phyloP scores from a whole-genome alignment of 2,113 vertebrate species.

The Protomyctophum bolini region DNA sequence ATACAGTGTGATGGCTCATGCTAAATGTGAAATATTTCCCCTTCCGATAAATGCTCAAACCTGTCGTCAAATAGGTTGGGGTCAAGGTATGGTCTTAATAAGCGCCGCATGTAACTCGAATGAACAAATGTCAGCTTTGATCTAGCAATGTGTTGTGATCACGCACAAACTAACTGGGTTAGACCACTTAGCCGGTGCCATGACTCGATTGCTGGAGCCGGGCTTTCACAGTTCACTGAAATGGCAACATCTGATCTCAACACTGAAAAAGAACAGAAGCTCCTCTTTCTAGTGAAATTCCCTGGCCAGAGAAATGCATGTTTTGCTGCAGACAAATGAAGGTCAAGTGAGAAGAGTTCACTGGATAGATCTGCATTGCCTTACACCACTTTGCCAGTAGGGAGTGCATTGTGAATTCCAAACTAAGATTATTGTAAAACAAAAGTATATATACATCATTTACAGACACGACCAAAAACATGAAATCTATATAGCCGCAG shows the following conservation, averaged over 20 bases:
- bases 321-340: constrained; percentile 22
- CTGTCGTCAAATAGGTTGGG: not conserved
- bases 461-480: not conserved
- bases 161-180: constrained; percentile 19
- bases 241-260: constrained; percentile 63
- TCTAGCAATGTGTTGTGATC: constrained; percentile 17
- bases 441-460: not conserved
- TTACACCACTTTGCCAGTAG: constrained; percentile 61
- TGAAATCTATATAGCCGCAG: not conserved
- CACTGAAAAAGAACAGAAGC: constrained; percentile 30
- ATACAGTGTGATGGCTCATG: not conserved
- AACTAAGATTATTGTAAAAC: not conserved
- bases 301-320: constrained; percentile 14
- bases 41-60: not conserved
- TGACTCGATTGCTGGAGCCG: constrained; percentile 23
- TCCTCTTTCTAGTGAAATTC: constrained; percentile 24
- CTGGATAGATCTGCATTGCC: constrained; percentile 37
- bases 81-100: not conserved
- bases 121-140: constrained; percentile 20
- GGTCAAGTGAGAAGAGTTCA: constrained; percentile 22
- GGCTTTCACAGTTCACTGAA: constrained; percentile 56
- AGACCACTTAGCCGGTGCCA: constrained; percentile 16
- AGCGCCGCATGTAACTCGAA: not conserved
- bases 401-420: constrained; percentile 52
- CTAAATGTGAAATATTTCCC: not conserved